Base-by-base conservation (phyloP, 2,888 invertebrate species). In the Lasioglossum pauxillum region DNA sequence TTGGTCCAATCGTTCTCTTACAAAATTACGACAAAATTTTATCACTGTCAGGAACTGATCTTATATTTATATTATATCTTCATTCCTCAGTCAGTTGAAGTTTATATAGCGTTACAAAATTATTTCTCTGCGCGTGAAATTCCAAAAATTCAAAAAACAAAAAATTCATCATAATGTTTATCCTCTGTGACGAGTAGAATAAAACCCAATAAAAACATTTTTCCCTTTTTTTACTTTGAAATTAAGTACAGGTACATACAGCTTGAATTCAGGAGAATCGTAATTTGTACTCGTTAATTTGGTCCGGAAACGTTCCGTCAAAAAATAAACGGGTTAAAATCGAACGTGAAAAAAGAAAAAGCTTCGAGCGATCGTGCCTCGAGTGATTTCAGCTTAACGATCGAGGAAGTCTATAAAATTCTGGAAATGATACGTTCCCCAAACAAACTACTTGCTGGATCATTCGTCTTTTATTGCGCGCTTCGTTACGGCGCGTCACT, bases 381-480 rank as follows among this genome's bases (percentile, higher is more conserved):
- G 46, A 23, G 57, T 12, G 67, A 60, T 78, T 31, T 49, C 74
- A 41, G 27, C 60, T 84, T 81, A 84, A 84, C 84, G 84, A 84
- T 77, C 76, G 27, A n/a, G 69, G 27, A 27, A 71, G 77, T 67
- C 80, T 72, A 80, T 85, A 85, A 87, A 86, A 83, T 83, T 78
- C 60, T 46, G 53, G 64, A 72, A 87, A 69, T n/a, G 85, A 85
- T 75, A 85, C 78, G 67, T 49, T 80, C n/a, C 67, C 72, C 49
- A 87, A 87, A 87, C 82, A 86, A 86, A 86, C 86, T 82, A 80
- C 86, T 86, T 77, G 31, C 31, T 14, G 27, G 60, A 75, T 85
- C 86, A 71, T 86, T 86, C 75, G 64, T 80, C 57, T 75, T 87
- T 86, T 85, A 86, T 82, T 82, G 64, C 85, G 74, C 19, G 44